A percentile compares a stretch with the other conserved stretches of the same genome.
These are phyloP conservation scores for Diphyllodes magnificus DNA, from an alignment of 2,113 vertebrate genomes.

Conservation along the genomic window DNA sequence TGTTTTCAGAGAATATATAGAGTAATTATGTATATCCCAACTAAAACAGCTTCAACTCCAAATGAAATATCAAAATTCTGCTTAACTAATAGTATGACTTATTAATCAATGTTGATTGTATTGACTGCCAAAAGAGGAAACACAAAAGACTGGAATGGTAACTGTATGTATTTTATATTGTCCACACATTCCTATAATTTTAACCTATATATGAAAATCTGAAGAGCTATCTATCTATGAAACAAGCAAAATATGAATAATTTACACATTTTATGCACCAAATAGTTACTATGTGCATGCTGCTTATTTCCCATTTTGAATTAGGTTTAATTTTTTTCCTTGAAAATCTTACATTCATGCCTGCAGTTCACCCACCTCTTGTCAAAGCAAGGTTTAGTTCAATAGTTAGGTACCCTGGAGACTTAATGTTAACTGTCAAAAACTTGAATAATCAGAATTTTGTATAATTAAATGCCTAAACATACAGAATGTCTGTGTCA, in stretches of 20 bases:
- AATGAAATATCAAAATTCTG: neutral
- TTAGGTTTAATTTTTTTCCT: neutral
- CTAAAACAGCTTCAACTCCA: neutral
- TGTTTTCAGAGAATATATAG: neutral
- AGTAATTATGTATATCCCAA: neutral
- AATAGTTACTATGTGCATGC: neutral
- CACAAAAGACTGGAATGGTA: neutral
- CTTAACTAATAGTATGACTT: neutral
- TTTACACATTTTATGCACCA: neutral
- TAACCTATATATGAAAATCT: neutral
- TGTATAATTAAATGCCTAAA: neutral
- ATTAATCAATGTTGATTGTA: neutral
- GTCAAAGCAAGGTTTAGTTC: slow-evolving; percentile 32
- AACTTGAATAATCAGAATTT: slow-evolving; percentile 1
- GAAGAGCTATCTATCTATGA: neutral
- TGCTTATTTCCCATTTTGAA: neutral
- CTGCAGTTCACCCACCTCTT: slow-evolving; percentile 9
- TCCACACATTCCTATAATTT: neutral
- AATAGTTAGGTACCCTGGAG: neutral
- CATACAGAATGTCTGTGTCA: neutral
- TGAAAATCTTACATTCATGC: neutral
- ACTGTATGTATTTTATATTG: neutral
- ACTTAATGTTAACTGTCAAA: slow-evolving; percentile 7
- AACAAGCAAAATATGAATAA: neutral
- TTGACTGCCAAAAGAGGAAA: neutral